Conservation (phyloP, 92 coral and sea anemone genomes). For the Metridium senile region DNA sequence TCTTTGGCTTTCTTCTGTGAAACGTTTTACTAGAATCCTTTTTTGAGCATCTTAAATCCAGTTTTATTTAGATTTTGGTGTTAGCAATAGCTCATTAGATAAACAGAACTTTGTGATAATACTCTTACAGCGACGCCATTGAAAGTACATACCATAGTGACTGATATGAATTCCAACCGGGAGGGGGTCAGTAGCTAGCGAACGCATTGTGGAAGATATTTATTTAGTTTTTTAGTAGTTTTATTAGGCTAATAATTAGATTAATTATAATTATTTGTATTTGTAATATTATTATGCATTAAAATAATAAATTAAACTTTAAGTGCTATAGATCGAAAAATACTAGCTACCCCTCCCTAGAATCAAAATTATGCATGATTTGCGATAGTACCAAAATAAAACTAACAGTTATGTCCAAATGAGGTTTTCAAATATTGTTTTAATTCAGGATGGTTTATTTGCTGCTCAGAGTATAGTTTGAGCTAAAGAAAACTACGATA, state of each 20-base stretch:
- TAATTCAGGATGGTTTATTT: background rate
- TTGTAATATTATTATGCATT: too few species aligned
- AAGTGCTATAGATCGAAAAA: too few species aligned
- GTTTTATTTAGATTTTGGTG: background rate
- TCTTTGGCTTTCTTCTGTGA: background rate
- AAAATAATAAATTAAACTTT: too few species aligned
- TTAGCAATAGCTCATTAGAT: background rate
- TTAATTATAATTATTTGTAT: background rate
- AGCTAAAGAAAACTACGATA: background rate
- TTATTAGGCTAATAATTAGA: too few species aligned
- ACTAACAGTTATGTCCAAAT: too few species aligned
- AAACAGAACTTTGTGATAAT: background rate
- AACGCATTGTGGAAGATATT: too few species aligned
- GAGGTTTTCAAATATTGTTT: too few species aligned
- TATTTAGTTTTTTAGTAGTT: background rate
- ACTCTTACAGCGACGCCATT: background rate
- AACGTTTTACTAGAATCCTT: background rate
- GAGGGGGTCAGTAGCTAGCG: constrained; percentile 15
- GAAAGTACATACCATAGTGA: background rate
- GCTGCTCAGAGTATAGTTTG: background rate
- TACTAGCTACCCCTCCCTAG: too few species aligned
- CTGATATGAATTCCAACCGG: background rate
- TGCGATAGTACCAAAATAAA: too few species aligned
- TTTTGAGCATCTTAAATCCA: background rate
- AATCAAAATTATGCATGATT: too few species aligned